Percentiles rank a stretch among this genome's conserved stretches.
Conservation (phyloP, 2,888 invertebrate genomes). For the Eustalomyia histrio region DNA sequence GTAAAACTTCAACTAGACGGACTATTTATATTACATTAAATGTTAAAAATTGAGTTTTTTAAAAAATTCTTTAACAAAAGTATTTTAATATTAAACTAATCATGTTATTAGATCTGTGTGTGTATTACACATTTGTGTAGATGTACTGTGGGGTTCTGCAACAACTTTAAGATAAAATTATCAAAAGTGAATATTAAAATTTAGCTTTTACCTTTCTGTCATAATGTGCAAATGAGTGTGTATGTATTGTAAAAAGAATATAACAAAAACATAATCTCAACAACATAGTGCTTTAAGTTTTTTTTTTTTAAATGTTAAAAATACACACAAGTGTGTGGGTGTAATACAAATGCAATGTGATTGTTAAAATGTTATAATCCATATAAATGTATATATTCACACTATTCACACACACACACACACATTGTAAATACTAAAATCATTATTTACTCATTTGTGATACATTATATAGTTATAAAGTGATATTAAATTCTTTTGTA, state of each 20-base stretch:
- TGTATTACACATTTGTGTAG: neutral
- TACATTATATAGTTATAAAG: constrained; percentile 29
- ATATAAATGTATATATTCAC: constrained; percentile 1
- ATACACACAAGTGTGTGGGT: neutral
- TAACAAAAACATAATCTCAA: neutral
- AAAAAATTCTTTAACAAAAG: no score
- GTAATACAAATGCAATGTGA: constrained; percentile 3
- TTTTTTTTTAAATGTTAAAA: neutral
- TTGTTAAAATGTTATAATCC: neutral
- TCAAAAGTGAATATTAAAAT: constrained; percentile 2
- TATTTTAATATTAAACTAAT: no score
- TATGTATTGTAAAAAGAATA: neutral
- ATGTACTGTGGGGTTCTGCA: neutral
- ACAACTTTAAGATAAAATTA: neutral
- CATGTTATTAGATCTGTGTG: neutral
- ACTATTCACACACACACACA: constrained; percentile 7
- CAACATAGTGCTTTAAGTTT: neutral
- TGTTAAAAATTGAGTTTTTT: no score
- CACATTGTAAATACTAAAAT: constrained; percentile 3
- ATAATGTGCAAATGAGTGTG: neutral
- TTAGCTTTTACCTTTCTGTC: neutral
- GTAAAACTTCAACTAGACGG: neutral
- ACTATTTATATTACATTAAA: no score
- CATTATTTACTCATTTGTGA: constrained; percentile 31
- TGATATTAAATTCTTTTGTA: constrained; percentile 23